These are phyloP conservation scores for Phymastichus coffea DNA, from an alignment of 1,140 invertebrate species.

Conservation along the genomic window DNA sequence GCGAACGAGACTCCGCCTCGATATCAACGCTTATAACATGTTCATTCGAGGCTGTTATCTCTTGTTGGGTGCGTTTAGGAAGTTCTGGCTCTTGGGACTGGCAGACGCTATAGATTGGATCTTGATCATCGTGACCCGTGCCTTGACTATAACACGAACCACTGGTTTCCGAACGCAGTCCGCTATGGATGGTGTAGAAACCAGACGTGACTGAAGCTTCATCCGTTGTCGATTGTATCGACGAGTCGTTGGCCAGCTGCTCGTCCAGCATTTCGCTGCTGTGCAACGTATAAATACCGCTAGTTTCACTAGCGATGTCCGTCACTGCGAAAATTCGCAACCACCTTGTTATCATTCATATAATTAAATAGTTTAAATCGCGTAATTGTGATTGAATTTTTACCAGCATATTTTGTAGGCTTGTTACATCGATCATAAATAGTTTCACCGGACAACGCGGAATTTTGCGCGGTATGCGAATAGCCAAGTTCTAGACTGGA, in stretches of 20 bases:
- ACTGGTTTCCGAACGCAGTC: constrained; percentile 45
- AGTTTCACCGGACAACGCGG: constrained; percentile 59
- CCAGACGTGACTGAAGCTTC: constrained; percentile 54
- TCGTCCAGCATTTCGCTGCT: constrained; percentile 66
- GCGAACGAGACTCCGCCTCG: constrained; percentile 48
- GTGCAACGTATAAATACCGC: constrained; percentile 73
- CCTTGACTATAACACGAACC: constrained; percentile 19
- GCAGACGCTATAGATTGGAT: constrained; percentile 22
- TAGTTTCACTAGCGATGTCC: constrained; percentile 67
- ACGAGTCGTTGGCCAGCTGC: constrained; percentile 45
- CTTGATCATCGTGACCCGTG: constrained; percentile 14
- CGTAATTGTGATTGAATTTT: constrained; percentile 9
- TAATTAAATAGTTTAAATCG: constrained; percentile 10
- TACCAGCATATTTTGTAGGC: constrained; percentile 47
- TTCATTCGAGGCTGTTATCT: not conserved
- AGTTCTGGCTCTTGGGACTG: constrained; percentile 28
- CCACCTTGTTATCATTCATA: not conserved
- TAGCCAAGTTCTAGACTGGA: constrained; percentile 78
- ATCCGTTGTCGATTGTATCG: constrained; percentile 52
- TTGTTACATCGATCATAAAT: constrained; percentile 57
- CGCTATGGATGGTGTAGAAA: constrained; percentile 56
- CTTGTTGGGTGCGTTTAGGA: not conserved
- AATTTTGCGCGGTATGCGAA: constrained; percentile 81
- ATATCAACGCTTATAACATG: constrained; percentile 25
- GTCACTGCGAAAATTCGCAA: constrained; percentile 39